Conservation (phyloP, 1,140 invertebrate species). For the Aphidius ervi region DNA sequence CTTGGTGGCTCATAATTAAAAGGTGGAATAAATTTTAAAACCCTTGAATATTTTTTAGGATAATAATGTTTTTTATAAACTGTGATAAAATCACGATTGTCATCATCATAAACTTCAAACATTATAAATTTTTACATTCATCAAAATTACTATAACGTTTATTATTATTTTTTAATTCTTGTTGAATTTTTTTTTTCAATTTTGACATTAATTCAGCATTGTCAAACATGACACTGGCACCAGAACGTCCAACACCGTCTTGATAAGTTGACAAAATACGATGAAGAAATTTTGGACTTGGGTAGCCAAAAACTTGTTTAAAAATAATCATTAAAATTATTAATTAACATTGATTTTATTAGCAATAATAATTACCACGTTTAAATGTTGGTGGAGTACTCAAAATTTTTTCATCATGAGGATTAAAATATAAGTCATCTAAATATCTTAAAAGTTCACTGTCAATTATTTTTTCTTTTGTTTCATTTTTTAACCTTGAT, state of each 20-base stretch:
- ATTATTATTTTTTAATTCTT: conserved; percentile 12
- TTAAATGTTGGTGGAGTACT: conserved; percentile 34
- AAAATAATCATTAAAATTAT: not conserved
- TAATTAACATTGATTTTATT: not conserved
- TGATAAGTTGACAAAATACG: conserved; percentile 36
- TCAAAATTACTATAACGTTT: conserved; percentile 31
- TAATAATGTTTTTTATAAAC: conserved; percentile 30
- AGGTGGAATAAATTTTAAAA: conserved; percentile 15
- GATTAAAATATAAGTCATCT: conserved; percentile 31
- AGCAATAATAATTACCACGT: conserved; percentile 24
- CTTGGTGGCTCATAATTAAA: conserved; percentile 16
- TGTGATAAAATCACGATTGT: conserved; percentile 35
- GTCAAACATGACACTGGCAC: conserved; percentile 34
- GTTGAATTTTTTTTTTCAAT: conserved; percentile 19
- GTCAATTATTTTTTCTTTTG: conserved; percentile 26
- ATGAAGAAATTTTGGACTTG: conserved; percentile 28
- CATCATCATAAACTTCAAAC: conserved; percentile 22
- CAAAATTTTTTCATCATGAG: conserved; percentile 29
- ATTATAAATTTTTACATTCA: too few relatives aligned
- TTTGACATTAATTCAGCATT: conserved; percentile 17
- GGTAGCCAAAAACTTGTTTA: conserved; percentile 43
- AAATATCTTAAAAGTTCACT: conserved; percentile 31
- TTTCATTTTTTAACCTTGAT: not conserved
- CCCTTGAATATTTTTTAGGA: conserved; percentile 13
- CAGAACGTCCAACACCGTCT: conserved; percentile 35